These are phyloP conservation scores for Porites evermanni DNA, from an alignment of 92 coral and sea anemone species.

Conservation along the genomic window DNA sequence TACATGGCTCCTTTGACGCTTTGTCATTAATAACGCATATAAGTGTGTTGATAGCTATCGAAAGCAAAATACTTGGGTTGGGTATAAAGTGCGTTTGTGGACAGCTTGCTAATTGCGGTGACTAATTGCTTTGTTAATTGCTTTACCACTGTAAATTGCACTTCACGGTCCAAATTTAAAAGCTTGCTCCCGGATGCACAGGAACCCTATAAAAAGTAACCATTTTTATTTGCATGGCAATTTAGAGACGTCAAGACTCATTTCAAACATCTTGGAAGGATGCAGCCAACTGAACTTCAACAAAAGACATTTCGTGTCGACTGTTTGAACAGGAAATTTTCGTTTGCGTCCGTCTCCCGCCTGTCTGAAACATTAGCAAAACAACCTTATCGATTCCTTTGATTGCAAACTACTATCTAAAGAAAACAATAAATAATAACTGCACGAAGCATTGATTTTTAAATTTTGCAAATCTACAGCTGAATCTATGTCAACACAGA, in stretches of 20 bases:
- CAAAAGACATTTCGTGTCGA: constrained; percentile 10
- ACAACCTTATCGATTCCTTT: not conserved
- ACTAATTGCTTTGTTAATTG: constrained; percentile 44
- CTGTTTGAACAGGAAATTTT: constrained; percentile 33
- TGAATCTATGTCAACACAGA: no score
- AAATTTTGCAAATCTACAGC: not conserved
- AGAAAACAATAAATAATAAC: constrained; percentile 5
- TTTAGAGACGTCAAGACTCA: not conserved
- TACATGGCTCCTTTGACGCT: not conserved
- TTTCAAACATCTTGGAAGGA: not conserved
- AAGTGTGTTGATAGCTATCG: constrained; percentile 46
- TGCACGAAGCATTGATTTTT: not conserved
- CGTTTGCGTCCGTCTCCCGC: not conserved
- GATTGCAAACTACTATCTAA: constrained; percentile 14
- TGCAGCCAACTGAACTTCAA: not conserved
- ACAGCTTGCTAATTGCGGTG: constrained; percentile 58
- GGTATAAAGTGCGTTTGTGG: constrained; percentile 41
- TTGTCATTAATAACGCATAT: constrained; percentile 24
- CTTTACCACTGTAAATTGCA: not conserved
- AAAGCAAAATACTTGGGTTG: constrained; percentile 36
- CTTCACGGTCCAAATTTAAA: not conserved
- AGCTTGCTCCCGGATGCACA: not conserved
- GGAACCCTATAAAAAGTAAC: not conserved
- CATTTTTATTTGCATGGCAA: not conserved
- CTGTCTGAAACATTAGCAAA: constrained; percentile 18